Evolutionary conservation across 2,797 vertebrate genomes (phyloP).

Genomic region (Pogoniulus pusillus): DNA sequence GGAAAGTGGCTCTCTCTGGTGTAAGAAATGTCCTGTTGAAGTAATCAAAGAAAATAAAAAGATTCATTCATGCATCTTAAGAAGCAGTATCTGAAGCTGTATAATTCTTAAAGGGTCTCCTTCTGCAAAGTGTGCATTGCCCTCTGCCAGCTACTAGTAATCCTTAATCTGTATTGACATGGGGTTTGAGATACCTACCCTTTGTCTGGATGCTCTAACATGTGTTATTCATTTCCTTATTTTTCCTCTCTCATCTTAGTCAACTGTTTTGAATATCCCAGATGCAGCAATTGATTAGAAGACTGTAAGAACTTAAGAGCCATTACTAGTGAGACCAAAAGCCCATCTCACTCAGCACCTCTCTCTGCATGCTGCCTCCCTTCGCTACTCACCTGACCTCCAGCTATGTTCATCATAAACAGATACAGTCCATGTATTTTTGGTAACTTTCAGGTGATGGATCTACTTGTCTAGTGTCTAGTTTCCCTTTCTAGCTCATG

Average conservation of each 20-base stretch:
- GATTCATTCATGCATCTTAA: neutral
- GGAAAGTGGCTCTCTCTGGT: neutral
- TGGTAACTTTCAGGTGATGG: neutral
- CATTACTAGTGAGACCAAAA: neutral
- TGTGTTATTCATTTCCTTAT: neutral
- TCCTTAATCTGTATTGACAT: neutral
- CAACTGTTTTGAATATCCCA: neutral
- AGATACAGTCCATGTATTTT: neutral
- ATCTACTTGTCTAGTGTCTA: neutral
- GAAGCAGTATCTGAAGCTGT: neutral
- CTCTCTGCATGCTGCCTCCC: neutral
- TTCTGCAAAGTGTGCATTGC: neutral
- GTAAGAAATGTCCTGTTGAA: conserved; percentile 31
- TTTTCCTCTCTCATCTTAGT: neutral
- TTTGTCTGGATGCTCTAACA: neutral
- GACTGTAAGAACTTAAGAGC: neutral
- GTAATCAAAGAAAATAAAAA: conserved; percentile 35
- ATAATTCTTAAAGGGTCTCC: neutral
- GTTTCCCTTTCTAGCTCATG: neutral
- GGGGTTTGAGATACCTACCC: neutral
- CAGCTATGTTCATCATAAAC: neutral
- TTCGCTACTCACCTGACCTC: neutral
- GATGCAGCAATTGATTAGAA: neutral
- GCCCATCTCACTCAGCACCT: neutral
- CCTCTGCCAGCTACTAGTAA: neutral